Conservation (phyloP, 2,797 vertebrate species). For the Clarias pachynema region DNA sequence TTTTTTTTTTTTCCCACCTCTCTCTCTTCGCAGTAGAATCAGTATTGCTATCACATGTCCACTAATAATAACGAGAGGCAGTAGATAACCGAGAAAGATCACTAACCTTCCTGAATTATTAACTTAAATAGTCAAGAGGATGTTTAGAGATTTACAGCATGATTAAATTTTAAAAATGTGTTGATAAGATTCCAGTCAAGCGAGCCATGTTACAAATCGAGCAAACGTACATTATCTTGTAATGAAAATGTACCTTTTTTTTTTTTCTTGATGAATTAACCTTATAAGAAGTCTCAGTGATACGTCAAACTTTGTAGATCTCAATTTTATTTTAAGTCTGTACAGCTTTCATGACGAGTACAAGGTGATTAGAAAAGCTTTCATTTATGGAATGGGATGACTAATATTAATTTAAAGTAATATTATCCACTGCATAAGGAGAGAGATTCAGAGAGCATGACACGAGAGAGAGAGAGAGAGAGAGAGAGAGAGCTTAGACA, state of each 20-base stretch:
- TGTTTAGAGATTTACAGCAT: slow-evolving; percentile 43
- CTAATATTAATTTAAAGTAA: no score
- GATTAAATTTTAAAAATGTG: slow-evolving; percentile 53
- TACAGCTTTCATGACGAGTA: slow-evolving; percentile 20
- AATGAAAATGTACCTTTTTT: neutral
- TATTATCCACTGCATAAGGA: slow-evolving; percentile 24
- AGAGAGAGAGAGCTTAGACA: neutral
- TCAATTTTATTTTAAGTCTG: neutral
- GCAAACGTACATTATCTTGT: neutral
- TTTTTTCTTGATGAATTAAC: no score
- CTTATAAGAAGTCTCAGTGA: neutral
- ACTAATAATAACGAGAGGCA: slow-evolving; percentile 23
- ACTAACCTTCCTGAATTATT: slow-evolving; percentile 42
- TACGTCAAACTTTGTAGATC: neutral
- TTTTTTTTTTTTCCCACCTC: neutral
- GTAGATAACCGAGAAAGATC: slow-evolving; percentile 18
- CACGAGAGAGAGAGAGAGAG: neutral
- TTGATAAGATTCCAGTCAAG: slow-evolving; percentile 26
- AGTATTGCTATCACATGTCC: neutral
- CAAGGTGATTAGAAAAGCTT: slow-evolving; percentile 27
- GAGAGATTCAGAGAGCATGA: slow-evolving; percentile 13
- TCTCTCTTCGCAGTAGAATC: neutral
- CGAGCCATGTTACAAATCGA: slow-evolving; percentile 10
- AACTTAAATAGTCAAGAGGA: slow-evolving; percentile 31
- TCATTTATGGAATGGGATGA: slow-evolving; percentile 28